These are phyloP conservation scores for Amniataba percoides DNA, from an alignment of 2,797 vertebrate species.

Conservation along the genomic window DNA sequence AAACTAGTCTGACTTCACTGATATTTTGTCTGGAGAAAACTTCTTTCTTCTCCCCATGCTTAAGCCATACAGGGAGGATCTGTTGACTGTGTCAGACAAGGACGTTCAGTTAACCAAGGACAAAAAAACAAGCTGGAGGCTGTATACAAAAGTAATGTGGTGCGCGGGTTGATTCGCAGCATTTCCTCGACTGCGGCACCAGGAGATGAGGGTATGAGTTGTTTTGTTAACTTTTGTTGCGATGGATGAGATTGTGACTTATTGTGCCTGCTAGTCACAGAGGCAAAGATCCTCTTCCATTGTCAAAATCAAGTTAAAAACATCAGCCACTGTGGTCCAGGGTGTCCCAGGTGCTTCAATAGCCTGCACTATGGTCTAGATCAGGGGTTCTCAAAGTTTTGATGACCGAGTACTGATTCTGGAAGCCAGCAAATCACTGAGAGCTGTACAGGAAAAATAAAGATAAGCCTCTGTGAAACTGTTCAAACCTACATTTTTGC, in stretches of 20 bases:
- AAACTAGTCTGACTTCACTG: constrained; percentile 6
- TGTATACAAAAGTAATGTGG: constrained; percentile 17
- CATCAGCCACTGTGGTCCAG: background rate
- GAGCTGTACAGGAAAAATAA: too few species aligned
- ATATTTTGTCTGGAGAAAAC: constrained; percentile 23
- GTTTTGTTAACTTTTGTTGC: background rate
- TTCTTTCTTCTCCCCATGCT: background rate
- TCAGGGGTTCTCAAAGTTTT: too few species aligned
- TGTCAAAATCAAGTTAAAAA: background rate
- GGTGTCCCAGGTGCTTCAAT: background rate
- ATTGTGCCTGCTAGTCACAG: background rate
- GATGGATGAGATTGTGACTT: background rate
- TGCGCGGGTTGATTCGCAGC: background rate
- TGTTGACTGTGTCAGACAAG: constrained; percentile 22
- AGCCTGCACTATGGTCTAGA: background rate
- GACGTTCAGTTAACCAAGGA: constrained; percentile 28
- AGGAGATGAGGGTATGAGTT: background rate
- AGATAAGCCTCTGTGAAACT: too few species aligned
- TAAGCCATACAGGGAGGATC: constrained; percentile 13
- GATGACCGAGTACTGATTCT: too few species aligned
- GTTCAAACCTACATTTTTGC: too few species aligned
- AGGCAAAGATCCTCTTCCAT: background rate
- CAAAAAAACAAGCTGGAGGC: constrained; percentile 35
- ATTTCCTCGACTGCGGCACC: constrained; percentile 13
- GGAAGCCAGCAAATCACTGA: too few species aligned